phyloP scores from a whole-genome alignment of 2,797 vertebrate species.

The Oreortyx pictus region DNA sequence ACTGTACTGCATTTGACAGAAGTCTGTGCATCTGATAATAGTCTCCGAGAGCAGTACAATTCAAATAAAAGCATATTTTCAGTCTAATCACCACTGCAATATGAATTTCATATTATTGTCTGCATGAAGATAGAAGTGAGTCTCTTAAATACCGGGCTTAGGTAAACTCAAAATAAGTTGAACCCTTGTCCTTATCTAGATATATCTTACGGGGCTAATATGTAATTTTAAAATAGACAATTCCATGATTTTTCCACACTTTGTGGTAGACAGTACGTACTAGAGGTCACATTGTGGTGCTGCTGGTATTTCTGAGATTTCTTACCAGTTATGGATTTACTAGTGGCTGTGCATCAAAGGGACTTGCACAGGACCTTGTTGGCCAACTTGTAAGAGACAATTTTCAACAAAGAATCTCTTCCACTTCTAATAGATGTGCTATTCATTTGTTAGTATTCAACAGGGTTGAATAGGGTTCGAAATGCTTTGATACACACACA shows the following conservation, averaged over 20 bases:
- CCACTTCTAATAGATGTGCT: not conserved
- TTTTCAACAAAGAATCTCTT: not conserved
- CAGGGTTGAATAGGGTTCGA: not conserved
- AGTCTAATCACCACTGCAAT: not conserved
- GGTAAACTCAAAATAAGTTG: not conserved
- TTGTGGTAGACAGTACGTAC: not conserved
- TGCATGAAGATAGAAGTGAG: not conserved
- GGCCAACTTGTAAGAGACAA: not conserved
- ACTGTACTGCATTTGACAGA: not conserved
- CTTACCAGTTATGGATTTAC: not conserved
- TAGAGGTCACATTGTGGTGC: fast-evolving
- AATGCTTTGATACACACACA: not conserved
- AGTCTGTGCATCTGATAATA: not conserved
- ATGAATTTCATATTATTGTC: not conserved
- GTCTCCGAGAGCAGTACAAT: not conserved
- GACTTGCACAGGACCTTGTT: not conserved
- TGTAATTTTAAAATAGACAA: not conserved
- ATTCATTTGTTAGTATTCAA: not conserved
- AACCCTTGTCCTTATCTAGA: not conserved
- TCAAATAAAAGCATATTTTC: not conserved
- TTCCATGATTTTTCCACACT: not conserved
- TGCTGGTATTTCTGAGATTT: not conserved
- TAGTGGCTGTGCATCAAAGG: not conserved
- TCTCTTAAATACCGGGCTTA: not conserved
- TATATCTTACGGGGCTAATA: not conserved